Percentiles rank a stretch among this genome's conserved stretches.
phyloP scores from a whole-genome alignment of 2,888 invertebrate genomes.

The Tenthredo amoena region DNA sequence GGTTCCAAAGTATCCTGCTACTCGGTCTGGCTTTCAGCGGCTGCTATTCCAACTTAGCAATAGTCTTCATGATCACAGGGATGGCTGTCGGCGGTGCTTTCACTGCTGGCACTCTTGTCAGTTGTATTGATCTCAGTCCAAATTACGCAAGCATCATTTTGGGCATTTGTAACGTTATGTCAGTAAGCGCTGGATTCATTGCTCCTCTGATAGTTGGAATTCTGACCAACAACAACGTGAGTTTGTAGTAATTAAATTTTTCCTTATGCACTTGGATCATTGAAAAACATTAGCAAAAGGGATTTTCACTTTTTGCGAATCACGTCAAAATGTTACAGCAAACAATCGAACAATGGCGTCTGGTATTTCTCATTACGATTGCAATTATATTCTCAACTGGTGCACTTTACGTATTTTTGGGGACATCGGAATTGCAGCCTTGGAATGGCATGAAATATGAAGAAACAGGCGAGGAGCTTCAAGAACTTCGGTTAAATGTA shows the following conservation, averaged over 20 bases:
- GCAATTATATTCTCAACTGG: slow-evolving; percentile 66
- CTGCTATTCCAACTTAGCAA: slow-evolving; percentile 82
- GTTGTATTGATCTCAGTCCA: slow-evolving; percentile 85
- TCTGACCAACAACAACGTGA: slow-evolving; percentile 83
- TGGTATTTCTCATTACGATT: slow-evolving; percentile 73
- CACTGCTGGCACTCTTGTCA: slow-evolving; percentile 79
- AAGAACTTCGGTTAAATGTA: neutral
- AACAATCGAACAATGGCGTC: slow-evolving; percentile 73
- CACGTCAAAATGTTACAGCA: slow-evolving; percentile 64
- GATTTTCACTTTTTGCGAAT: neutral
- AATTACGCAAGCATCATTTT: slow-evolving; percentile 82
- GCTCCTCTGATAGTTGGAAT: slow-evolving; percentile 83
- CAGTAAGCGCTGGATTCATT: slow-evolving; percentile 82
- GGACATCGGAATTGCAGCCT: slow-evolving; percentile 70
- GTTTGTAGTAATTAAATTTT: slow-evolving; percentile 60
- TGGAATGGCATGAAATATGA: slow-evolving; percentile 67
- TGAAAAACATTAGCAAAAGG: neutral
- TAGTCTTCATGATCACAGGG: slow-evolving; percentile 82
- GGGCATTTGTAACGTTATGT: slow-evolving; percentile 82
- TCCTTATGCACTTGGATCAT: neutral
- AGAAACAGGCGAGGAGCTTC: slow-evolving; percentile 54
- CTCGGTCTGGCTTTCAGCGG: slow-evolving; percentile 83
- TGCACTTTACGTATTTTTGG: slow-evolving; percentile 67
- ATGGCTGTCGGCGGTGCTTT: slow-evolving; percentile 79
- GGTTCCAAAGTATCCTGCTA: slow-evolving; percentile 82